These are phyloP conservation scores for Cynoglossus semilaevis DNA, from an alignment of 2,113 vertebrate species.

Conservation along the genomic window DNA sequence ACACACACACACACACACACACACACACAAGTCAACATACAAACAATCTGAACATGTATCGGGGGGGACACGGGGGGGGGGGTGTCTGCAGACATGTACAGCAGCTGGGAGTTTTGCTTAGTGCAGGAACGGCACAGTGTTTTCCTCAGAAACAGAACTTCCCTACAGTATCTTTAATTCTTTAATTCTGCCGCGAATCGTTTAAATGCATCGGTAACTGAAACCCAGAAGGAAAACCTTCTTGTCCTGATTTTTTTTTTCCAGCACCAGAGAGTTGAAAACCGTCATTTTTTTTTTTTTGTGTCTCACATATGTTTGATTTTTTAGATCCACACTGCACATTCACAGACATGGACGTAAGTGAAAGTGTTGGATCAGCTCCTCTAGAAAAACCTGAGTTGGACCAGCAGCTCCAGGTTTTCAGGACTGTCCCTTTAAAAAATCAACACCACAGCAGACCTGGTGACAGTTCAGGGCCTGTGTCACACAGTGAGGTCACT, in stretches of 20 bases:
- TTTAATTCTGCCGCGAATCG: not conserved
- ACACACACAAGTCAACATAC: slow-evolving; percentile 1
- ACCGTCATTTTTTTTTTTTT: slow-evolving; percentile 4
- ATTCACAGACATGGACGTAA: slow-evolving; percentile 7
- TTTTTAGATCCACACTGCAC: slow-evolving; percentile 2
- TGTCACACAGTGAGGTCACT: not conserved
- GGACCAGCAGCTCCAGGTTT: slow-evolving; percentile 66
- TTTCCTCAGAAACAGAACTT: slow-evolving; percentile 1
- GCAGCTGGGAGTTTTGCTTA: slow-evolving; percentile 10
- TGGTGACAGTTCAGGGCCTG: slow-evolving; percentile 15
- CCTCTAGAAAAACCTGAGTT: slow-evolving; percentile 41
- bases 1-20: slow-evolving; percentile 7
- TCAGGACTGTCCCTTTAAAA: slow-evolving; percentile 28
- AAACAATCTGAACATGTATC: slow-evolving; percentile 3
- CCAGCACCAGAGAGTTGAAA: slow-evolving; percentile 19
- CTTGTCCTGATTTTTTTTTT: not conserved
- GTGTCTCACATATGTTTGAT: slow-evolving; percentile 8
- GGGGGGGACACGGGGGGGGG: too few relatives aligned
- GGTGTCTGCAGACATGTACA: slow-evolving; percentile 23
- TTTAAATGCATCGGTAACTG: not conserved
- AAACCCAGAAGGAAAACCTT: slow-evolving; percentile 11
- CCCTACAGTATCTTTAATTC: slow-evolving; percentile 13
- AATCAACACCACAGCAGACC: slow-evolving; percentile 35
- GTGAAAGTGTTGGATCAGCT: not conserved
- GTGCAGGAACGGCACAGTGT: slow-evolving; percentile 3